A percentile compares a stretch with the other conserved stretches of the same genome.
phyloP scores from a whole-genome alignment of 2,888 invertebrate species.

The Hymenopus coronatus region DNA sequence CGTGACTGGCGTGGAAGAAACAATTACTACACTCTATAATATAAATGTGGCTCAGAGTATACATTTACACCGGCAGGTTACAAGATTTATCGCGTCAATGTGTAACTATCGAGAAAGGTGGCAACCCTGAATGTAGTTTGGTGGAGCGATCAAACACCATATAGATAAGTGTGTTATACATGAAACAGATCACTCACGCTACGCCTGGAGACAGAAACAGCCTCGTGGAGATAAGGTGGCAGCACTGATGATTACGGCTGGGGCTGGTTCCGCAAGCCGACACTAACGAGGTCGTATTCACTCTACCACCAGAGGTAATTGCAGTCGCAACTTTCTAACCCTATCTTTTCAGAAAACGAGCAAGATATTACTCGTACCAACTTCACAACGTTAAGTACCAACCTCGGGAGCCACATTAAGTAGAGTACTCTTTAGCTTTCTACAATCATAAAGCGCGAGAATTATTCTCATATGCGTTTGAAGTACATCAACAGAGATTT shows the following conservation, averaged over 20 bases:
- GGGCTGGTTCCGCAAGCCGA: background rate
- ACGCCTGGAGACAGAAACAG: background rate
- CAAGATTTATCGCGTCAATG: background rate
- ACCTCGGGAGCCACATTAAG: background rate
- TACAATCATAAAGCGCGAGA: background rate
- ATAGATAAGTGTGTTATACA: background rate
- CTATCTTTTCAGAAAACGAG: background rate
- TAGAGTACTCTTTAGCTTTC: background rate
- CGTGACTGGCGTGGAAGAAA: too few relatives aligned
- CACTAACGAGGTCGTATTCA: background rate
- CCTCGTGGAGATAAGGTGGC: background rate
- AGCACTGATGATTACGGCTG: background rate
- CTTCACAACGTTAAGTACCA: background rate
- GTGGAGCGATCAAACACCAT: background rate
- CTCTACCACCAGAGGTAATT: background rate
- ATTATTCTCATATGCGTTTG: background rate
- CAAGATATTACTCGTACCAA: background rate
- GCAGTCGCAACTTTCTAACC: background rate
- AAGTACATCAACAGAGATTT: background rate
- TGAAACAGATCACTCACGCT: background rate
- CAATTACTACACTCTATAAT: too few relatives aligned
- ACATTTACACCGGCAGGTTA: too few relatives aligned
- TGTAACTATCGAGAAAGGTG: background rate
- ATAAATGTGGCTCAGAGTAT: too few relatives aligned
- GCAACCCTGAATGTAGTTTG: background rate